These are phyloP conservation scores for Drosophila pseudoobscura DNA, from an alignment of 1,140 invertebrate genomes.

Conservation along the genomic window DNA sequence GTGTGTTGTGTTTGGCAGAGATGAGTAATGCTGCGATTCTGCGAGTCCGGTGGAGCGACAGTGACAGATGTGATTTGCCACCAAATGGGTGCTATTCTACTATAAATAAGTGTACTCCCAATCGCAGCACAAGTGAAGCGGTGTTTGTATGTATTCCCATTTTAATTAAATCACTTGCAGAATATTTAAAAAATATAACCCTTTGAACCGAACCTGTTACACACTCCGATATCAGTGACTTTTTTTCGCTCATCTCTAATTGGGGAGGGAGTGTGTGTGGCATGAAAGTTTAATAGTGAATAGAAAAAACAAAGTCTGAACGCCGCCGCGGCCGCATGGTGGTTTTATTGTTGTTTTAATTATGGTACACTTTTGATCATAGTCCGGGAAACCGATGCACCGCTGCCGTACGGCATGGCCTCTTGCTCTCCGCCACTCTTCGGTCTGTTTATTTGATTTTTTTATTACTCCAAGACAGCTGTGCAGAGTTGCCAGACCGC, in stretches of 20 bases:
- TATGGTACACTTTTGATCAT: slow-evolving; percentile 9
- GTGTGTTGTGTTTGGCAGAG: slow-evolving; percentile 40
- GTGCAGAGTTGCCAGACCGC: slow-evolving; percentile 63
- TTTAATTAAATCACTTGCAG: too few species aligned
- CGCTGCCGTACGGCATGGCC: slow-evolving; percentile 1
- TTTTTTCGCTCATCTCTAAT: slow-evolving; percentile 41
- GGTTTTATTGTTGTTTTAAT: slow-evolving; percentile 30
- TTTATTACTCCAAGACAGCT: slow-evolving; percentile 52
- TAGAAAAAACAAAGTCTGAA: slow-evolving; percentile 1
- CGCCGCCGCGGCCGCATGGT: not conserved
- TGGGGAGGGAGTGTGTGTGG: slow-evolving; percentile 32
- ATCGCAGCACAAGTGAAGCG: too few species aligned
- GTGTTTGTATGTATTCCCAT: too few species aligned
- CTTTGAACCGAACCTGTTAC: slow-evolving; percentile 50
- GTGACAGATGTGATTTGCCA: slow-evolving; percentile 20
- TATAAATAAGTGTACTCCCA: slow-evolving; percentile 6
- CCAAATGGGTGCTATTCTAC: slow-evolving; percentile 7
- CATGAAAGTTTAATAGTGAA: slow-evolving; percentile 13
- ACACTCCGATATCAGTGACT: slow-evolving; percentile 13
- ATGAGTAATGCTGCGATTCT: slow-evolving; percentile 43
- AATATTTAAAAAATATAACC: slow-evolving; percentile 2
- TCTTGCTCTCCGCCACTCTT: slow-evolving; percentile 37
- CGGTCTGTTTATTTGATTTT: slow-evolving; percentile 59
- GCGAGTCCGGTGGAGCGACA: slow-evolving; percentile 29
- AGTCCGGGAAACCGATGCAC: not conserved